A percentile compares a stretch with the other conserved stretches of the same genome.
These are phyloP conservation scores for Paraescarpia echinospica DNA, from an alignment of 1,140 invertebrate genomes.

Conservation along the genomic window DNA sequence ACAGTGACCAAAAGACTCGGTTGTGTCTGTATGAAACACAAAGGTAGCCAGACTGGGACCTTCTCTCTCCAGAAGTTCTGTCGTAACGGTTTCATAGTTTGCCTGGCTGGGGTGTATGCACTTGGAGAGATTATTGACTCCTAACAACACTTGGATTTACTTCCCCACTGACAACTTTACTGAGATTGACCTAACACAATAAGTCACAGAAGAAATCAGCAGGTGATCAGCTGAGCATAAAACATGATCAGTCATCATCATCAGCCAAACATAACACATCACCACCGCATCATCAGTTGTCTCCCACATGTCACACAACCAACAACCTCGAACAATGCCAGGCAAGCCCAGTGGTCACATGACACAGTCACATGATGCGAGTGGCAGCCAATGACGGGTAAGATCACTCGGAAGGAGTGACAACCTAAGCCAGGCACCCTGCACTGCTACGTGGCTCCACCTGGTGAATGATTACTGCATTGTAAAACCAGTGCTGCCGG, in stretches of 20 bases:
- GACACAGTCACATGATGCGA: background rate
- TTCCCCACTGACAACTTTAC: background rate
- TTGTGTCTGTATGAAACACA: background rate
- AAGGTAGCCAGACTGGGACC: background rate
- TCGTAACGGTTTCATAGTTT: background rate
- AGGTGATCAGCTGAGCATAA: background rate
- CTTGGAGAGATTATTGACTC: background rate
- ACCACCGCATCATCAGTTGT: background rate
- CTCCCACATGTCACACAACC: background rate
- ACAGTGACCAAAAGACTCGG: no score
- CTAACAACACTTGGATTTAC: background rate
- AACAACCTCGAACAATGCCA: background rate
- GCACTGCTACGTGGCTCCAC: background rate
- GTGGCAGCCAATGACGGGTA: constrained; percentile 46
- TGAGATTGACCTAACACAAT: background rate
- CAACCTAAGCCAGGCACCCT: constrained; percentile 46
- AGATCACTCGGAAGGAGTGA: constrained; percentile 43
- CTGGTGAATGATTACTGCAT: background rate
- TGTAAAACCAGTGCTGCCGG: background rate
- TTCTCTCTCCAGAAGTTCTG: background rate
- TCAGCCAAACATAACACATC: no score
- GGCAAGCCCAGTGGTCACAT: background rate
- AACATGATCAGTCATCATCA: no score
- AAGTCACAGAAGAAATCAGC: background rate
- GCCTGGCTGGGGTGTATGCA: background rate